phyloP scores from a whole-genome alignment of 2,797 vertebrate genomes.

The Catamblyrhynchus diadema region DNA sequence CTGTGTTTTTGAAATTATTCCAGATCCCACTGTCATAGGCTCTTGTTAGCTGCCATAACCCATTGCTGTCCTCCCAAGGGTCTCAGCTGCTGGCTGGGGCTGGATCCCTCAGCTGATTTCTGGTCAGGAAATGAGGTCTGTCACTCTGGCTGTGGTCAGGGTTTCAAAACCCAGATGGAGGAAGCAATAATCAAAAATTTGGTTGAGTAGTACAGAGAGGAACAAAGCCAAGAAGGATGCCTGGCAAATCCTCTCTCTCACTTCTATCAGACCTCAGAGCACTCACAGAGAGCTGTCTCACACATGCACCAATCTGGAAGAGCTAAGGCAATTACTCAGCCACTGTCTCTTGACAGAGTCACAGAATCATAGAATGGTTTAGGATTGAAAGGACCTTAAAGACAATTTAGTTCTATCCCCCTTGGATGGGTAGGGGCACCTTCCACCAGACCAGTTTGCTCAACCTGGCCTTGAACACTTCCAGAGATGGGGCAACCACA shows the following conservation, averaged over 20 bases:
- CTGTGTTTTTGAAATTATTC: background rate
- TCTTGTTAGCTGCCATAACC: background rate
- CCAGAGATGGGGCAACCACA: background rate
- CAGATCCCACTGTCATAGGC: background rate
- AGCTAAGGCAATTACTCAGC: background rate
- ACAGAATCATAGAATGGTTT: background rate
- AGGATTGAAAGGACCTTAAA: background rate
- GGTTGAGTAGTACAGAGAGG: background rate
- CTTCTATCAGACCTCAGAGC: background rate
- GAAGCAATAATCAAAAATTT: background rate
- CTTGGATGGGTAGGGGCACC: background rate
- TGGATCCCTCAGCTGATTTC: background rate
- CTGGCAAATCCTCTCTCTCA: background rate
- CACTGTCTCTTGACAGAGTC: background rate
- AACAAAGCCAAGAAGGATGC: background rate
- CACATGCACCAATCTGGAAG: accelerated
- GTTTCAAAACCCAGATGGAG: background rate
- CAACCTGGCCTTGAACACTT: background rate
- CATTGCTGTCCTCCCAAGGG: background rate
- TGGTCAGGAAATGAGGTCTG: background rate
- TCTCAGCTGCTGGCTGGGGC: background rate
- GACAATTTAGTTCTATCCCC: background rate
- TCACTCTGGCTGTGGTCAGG: background rate
- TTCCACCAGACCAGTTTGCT: background rate
- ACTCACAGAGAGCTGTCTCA: background rate